Conservation (phyloP, 2,797 vertebrate genomes). For the Geotrypetes seraphini region DNA sequence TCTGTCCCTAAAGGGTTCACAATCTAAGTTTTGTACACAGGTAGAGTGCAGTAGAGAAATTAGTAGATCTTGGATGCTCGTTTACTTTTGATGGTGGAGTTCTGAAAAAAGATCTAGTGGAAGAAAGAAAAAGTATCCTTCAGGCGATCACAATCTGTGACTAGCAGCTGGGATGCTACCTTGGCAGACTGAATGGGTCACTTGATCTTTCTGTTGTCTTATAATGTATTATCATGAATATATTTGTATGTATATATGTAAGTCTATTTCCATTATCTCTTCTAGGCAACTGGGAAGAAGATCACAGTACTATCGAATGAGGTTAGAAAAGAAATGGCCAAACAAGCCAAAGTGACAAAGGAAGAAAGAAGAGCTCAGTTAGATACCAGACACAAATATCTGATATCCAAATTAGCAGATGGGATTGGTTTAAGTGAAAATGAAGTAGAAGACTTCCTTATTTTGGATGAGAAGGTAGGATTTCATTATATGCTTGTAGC, state of each 20-base stretch:
- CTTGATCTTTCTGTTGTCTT: too few relatives aligned
- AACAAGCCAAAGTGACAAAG: slow-evolving; percentile 46
- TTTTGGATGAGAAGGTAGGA: slow-evolving; percentile 65
- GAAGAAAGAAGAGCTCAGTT: slow-evolving; percentile 57
- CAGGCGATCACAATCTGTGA: too few relatives aligned
- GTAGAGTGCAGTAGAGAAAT: too few relatives aligned
- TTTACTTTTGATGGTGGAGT: too few relatives aligned
- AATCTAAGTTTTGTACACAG: too few relatives aligned
- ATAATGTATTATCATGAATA: too few relatives aligned
- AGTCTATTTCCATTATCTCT: slow-evolving; percentile 1
- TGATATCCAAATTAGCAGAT: slow-evolving; percentile 55
- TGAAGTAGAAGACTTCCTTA: slow-evolving; percentile 59
- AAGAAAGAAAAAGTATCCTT: too few relatives aligned
- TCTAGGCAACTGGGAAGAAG: slow-evolving; percentile 48
- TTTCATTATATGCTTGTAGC: background rate
- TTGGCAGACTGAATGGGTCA: too few relatives aligned
- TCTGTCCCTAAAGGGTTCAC: too few relatives aligned
- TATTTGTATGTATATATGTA: background rate
- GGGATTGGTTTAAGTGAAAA: slow-evolving; percentile 36
- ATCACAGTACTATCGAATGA: slow-evolving; percentile 48
- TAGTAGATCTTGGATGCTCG: too few relatives aligned
- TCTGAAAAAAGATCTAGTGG: too few relatives aligned
- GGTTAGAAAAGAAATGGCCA: slow-evolving; percentile 50
- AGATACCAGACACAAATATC: slow-evolving; percentile 58
- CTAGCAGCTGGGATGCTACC: too few relatives aligned